These are phyloP conservation scores for Cassiopea xamachana DNA, from an alignment of 30 jellyfish, hydroid and myxozoan species.

Conservation along the genomic window DNA sequence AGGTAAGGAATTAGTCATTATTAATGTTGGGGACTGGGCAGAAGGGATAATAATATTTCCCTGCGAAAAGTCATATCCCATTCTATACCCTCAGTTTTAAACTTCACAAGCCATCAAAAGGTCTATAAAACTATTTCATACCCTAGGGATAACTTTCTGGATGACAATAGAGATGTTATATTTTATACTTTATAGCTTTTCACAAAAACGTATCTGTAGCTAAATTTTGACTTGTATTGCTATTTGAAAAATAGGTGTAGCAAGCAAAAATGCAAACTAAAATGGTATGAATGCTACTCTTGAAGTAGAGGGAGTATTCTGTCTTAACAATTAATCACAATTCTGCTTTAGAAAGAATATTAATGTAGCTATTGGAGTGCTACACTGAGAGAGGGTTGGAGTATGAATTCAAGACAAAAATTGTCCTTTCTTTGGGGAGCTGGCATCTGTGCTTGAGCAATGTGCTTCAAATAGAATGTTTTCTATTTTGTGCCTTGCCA, in stretches of 20 bases:
- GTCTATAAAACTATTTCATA: not conserved
- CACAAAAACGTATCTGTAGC: not conserved
- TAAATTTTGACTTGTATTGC: not conserved
- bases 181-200: not conserved
- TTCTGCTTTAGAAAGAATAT: not conserved
- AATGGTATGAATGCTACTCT: too few relatives aligned
- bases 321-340: too few relatives aligned
- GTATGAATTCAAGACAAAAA: not conserved
- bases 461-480: constrained; percentile 20
- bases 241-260: not conserved
- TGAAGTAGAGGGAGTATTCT: too few relatives aligned
- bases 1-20: not conserved
- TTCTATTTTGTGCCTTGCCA: constrained; percentile 19
- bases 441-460: constrained; percentile 4
- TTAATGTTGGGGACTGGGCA: not conserved
- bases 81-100: not conserved
- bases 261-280: too few relatives aligned
- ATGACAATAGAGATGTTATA: not conserved
- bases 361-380: not conserved
- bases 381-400: not conserved
- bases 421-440: not conserved
- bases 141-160: not conserved
- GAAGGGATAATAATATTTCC: not conserved
- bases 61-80: not conserved
- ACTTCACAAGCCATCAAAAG: not conserved